Conservation (phyloP, 1,140 invertebrate genomes). For the Drosophila nebulosa region DNA sequence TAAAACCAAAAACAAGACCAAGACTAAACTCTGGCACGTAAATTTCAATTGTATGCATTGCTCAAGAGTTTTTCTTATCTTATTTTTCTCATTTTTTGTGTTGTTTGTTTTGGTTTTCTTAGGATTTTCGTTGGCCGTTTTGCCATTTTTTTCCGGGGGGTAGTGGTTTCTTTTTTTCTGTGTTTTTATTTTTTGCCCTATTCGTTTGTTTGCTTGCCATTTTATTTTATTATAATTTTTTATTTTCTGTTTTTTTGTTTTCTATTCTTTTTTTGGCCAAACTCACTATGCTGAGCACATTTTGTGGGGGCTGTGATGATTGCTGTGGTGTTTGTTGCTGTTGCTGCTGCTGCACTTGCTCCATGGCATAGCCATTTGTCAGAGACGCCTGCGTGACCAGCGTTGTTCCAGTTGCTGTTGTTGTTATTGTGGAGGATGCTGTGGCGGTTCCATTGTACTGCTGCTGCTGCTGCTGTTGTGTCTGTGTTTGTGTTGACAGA, state of each 20-base stretch:
- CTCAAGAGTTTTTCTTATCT: constrained; percentile 22
- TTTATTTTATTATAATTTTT: constrained; percentile 76
- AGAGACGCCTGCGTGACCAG: constrained; percentile 57
- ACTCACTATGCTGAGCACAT: constrained; percentile 79
- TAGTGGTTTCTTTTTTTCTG: background rate
- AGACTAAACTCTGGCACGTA: constrained; percentile 62
- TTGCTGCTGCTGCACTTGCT: constrained; percentile 60
- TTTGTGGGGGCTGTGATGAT: constrained; percentile 60
- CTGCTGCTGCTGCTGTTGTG: constrained; percentile 12
- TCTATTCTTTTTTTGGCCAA: constrained; percentile 26
- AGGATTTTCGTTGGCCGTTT: background rate
- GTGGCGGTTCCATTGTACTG: constrained; percentile 64
- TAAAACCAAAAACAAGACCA: constrained; percentile 34
- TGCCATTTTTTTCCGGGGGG: background rate
- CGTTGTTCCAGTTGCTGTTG: constrained; percentile 39
- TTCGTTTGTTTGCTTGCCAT: constrained; percentile 13
- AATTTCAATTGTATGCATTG: constrained; percentile 70
- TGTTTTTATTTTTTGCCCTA: background rate
- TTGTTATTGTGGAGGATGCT: constrained; percentile 37
- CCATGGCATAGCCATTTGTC: constrained; percentile 75
- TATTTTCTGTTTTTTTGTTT: constrained; percentile 26
- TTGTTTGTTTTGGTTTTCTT: constrained; percentile 18
- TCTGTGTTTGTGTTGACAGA: constrained; percentile 77
- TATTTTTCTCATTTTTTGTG: constrained; percentile 22
- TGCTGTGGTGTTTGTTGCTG: constrained; percentile 54